Percentiles rank a stretch among this genome's conserved stretches.
Evolutionary conservation across 2,797 vertebrate species (phyloP).

Genomic region (Rhynchotus rufescens): DNA sequence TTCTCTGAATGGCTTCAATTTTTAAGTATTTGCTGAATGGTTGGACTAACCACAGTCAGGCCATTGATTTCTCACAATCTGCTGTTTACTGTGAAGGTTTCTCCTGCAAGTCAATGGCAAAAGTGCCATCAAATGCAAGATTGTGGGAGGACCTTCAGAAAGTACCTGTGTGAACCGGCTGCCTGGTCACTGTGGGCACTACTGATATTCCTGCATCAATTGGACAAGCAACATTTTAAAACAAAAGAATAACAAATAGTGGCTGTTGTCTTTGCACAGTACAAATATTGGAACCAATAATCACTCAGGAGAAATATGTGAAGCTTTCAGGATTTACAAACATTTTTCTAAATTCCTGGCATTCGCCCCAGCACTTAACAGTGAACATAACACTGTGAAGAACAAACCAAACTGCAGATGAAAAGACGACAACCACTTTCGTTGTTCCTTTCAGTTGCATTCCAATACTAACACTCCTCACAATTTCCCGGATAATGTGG

Average conservation of each 20-base stretch:
- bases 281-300: constrained; percentile 11
- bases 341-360: background rate
- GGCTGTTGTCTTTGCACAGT: background rate
- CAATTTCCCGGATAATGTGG: fast-evolving
- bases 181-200: background rate
- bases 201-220: background rate
- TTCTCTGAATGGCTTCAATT: background rate
- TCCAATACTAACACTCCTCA: background rate
- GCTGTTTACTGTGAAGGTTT: background rate
- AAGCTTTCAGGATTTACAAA: constrained; percentile 19
- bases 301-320: background rate
- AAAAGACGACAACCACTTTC: fast-evolving
- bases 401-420: background rate
- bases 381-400: background rate
- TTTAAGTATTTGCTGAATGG: background rate
- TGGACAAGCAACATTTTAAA: background rate
- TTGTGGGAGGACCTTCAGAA: fast-evolving
- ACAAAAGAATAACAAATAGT: background rate
- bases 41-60: background rate
- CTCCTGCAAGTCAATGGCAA: background rate
- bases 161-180: background rate
- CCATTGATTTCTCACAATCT: background rate
- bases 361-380: background rate
- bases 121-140: background rate
- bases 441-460: too few relatives aligned